Conservation (phyloP, 2,888 invertebrate species). For the Ryuthela nishihirai region DNA sequence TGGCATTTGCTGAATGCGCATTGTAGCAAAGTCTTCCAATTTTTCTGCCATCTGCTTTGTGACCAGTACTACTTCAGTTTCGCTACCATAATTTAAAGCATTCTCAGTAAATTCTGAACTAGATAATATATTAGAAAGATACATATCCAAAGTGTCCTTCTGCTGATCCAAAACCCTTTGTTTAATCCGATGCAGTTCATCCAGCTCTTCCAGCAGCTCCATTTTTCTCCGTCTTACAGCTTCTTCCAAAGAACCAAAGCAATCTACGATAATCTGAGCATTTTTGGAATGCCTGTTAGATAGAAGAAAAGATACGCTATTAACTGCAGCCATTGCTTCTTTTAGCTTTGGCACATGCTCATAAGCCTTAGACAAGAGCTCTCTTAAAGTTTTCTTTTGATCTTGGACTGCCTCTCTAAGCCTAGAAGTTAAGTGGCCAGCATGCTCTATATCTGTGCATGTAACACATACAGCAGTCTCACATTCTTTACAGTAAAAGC, state of each 20-base stretch:
- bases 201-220: slow-evolving; percentile 48
- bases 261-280: slow-evolving; percentile 47
- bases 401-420: slow-evolving; percentile 53
- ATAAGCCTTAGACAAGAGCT: slow-evolving; percentile 48
- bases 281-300: slow-evolving; percentile 44
- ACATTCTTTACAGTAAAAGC: slow-evolving; percentile 55
- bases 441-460: slow-evolving; percentile 55
- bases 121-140: slow-evolving; percentile 51
- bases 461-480: slow-evolving; percentile 55
- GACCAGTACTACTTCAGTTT: slow-evolving; percentile 54
- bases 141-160: slow-evolving; percentile 49
- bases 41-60: slow-evolving; percentile 50
- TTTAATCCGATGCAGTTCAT: slow-evolving; percentile 48
- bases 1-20: slow-evolving; percentile 46
- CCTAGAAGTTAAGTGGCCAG: slow-evolving; percentile 51
- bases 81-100: slow-evolving; percentile 52
- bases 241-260: slow-evolving; percentile 49
- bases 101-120: slow-evolving; percentile 55
- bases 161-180: slow-evolving; percentile 49
- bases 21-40: slow-evolving; percentile 46
- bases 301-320: slow-evolving; percentile 46
- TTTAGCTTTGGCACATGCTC: slow-evolving; percentile 49
- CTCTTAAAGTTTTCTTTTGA: slow-evolving; percentile 47
- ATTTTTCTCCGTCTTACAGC: slow-evolving; percentile 49
- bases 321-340: slow-evolving; percentile 47